These are phyloP conservation scores for Eospalax fontanierii DNA, from an alignment of 2,797 vertebrate genomes.

Conservation along the genomic window DNA sequence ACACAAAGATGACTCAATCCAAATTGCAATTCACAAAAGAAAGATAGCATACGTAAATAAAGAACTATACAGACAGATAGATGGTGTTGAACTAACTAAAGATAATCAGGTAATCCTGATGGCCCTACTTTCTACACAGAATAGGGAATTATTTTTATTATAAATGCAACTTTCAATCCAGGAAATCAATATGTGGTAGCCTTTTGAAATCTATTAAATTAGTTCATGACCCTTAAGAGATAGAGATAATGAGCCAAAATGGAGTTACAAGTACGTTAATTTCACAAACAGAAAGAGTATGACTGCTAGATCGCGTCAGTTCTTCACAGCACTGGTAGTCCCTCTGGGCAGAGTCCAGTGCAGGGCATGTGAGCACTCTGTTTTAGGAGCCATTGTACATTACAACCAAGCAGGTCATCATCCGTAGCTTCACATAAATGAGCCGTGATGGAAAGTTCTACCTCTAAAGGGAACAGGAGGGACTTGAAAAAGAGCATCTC, in stretches of 20 bases:
- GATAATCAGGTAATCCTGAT: neutral
- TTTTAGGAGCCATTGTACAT: neutral
- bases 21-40: neutral
- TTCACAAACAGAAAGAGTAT: neutral
- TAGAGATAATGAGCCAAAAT: neutral
- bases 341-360: no score
- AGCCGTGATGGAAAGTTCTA: neutral
- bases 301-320: accelerated
- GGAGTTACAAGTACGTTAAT: no score
- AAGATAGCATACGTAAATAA: neutral
- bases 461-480: neutral
- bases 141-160: neutral
- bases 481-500: neutral
- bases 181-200: neutral
- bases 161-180: neutral
- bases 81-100: neutral
- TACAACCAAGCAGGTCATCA: neutral
- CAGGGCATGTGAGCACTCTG: accelerated
- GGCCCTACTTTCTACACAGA: neutral
- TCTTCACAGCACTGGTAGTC: accelerated
- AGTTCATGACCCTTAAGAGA: accelerated
- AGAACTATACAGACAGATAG: neutral
- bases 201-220: no score
- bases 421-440: neutral
- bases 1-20: neutral